Conservation (phyloP, 2,797 vertebrate species). For the Hoplostethus mediterraneus region DNA sequence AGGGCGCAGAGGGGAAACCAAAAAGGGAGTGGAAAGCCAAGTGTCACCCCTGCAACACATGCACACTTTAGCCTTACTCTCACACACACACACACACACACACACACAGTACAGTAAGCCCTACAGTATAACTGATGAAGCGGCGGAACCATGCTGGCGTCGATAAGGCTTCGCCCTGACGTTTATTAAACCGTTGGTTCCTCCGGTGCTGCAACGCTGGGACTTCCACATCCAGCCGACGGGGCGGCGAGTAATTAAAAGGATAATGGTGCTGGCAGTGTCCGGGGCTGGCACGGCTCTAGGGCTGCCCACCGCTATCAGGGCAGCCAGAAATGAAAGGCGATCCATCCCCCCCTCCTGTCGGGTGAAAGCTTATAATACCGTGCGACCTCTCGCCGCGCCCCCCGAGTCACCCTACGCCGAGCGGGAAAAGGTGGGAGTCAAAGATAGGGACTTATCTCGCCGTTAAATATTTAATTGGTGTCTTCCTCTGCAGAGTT, state of each 20-base stretch:
- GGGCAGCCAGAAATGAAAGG: slow-evolving; percentile 64
- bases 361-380: slow-evolving; percentile 43
- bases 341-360: slow-evolving; percentile 51
- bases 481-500: slow-evolving; percentile 70
- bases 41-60: slow-evolving; percentile 17
- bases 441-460: slow-evolving; percentile 78
- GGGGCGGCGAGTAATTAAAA: slow-evolving; percentile 65
- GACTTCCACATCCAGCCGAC: slow-evolving; percentile 41
- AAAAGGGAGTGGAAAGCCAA: slow-evolving; percentile 1
- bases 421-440: slow-evolving; percentile 70
- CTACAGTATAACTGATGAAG: slow-evolving; percentile 57
- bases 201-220: slow-evolving; percentile 35
- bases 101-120: slow-evolving; percentile 14
- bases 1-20: neutral
- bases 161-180: slow-evolving; percentile 48
- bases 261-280: slow-evolving; percentile 56
- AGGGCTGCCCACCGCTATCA: slow-evolving; percentile 46
- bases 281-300: slow-evolving; percentile 27
- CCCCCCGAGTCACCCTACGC: slow-evolving; percentile 31
- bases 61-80: neutral
- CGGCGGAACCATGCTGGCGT: slow-evolving; percentile 41
- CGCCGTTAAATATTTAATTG: slow-evolving; percentile 79
- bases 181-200: slow-evolving; percentile 57
- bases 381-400: slow-evolving; percentile 30
- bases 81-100: slow-evolving; percentile 26